Base-by-base conservation (phyloP, 2,888 invertebrate genomes). In the Chydorus sphaericus region DNA sequence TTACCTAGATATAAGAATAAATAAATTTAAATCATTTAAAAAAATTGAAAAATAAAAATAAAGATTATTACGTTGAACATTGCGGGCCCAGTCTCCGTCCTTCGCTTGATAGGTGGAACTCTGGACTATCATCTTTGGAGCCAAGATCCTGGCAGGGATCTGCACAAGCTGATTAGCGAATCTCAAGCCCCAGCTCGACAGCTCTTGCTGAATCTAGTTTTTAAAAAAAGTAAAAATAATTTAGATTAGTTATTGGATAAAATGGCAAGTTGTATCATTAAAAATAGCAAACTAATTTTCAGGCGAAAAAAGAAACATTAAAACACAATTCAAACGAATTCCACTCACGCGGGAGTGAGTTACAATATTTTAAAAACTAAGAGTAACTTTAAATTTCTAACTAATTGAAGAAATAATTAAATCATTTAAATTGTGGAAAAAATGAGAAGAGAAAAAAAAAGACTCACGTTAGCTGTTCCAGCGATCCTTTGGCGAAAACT, bases 401-500 rank as follows among this genome's bases (percentile, higher is more conserved):
- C n/a, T n/a, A n/a, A n/a, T n/a, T n/a, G n/a, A n/a, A n/a, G n/a
- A n/a, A n/a, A n/a, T n/a, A n/a, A n/a, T n/a, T n/a, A n/a, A n/a
- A n/a, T n/a, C n/a, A n/a, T n/a, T n/a, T n/a, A n/a, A 67, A 75
- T 2, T 69, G 71, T 0, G 67, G 66, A 0, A 75, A 75, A 1
- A 37, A 53, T 18, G 33, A n/a, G 11, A 2, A 26, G 0, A 83
- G n/a, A n/a, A n/a, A n/a, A 23, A 48, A 23, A 28, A 49, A 50
- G 7, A 50, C 33, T n/a, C n/a, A 67, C 75, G 2, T 69, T 71
- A 0, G 67, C 66, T 0, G 75, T 76, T 0, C 66, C 65, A 0
- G 72, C 72, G 16, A 88, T 66, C 0, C 83, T 73, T 0, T 68
- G 64, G 62, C 84, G 82, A 65, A 91, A 91, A 0, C 66, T 65